Evolutionary conservation across 2,797 vertebrate species (phyloP).

Genomic region (Jordanella pulchra): DNA sequence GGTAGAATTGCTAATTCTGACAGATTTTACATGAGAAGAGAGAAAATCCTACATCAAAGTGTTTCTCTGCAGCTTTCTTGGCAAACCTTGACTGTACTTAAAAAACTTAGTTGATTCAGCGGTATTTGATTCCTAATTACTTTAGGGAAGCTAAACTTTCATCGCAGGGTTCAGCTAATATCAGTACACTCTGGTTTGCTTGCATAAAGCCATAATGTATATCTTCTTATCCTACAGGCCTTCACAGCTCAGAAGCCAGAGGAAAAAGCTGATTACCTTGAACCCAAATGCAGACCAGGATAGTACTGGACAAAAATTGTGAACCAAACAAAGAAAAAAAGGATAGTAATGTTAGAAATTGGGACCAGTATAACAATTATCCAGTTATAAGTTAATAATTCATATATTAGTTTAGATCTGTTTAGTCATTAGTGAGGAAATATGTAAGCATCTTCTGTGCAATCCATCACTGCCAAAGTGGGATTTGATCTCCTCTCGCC

Average conservation of each 20-base stretch:
- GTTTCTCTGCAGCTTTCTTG: constrained; percentile 55
- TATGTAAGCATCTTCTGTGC: constrained; percentile 33
- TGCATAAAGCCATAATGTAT: constrained; percentile 33
- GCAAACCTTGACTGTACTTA: constrained; percentile 47
- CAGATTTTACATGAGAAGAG: constrained; percentile 31
- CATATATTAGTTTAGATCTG: constrained; percentile 33
- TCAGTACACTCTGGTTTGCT: constrained; percentile 32
- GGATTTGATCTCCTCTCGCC: constrained; percentile 47
- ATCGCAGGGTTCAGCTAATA: constrained; percentile 34
- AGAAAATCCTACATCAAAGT: constrained; percentile 62
- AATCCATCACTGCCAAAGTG: constrained; percentile 49
- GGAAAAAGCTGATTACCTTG: neutral
- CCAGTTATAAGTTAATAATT: constrained; percentile 40
- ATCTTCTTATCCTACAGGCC: constrained; percentile 12
- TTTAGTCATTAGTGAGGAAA: constrained; percentile 45
- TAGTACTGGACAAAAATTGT: neutral
- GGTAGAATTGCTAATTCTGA: constrained; percentile 17
- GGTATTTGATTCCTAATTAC: constrained; percentile 50
- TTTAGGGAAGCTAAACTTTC: constrained; percentile 46
- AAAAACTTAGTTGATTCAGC: constrained; percentile 54
- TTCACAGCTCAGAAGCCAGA: constrained; percentile 13
- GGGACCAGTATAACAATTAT: constrained; percentile 11
- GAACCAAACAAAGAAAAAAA: constrained; percentile 5
- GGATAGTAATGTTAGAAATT: constrained; percentile 12
- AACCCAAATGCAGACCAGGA: neutral